Evolutionary conservation across 2,797 vertebrate species (phyloP).

Genomic region (Eulemur rubriventer): DNA sequence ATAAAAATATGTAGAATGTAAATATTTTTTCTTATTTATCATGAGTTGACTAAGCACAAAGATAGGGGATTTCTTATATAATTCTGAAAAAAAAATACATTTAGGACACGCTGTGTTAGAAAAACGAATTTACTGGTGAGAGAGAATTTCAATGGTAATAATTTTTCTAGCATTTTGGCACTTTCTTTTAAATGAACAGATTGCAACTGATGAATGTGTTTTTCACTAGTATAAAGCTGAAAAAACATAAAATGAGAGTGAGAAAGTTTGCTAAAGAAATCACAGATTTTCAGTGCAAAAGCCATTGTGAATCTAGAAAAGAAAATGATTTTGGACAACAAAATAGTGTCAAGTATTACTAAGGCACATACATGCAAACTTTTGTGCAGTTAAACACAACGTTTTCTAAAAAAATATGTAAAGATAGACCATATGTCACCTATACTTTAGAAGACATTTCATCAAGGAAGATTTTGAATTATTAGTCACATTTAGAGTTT

Average conservation of each 20-base stretch:
- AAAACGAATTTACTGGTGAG: neutral
- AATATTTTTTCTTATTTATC: neutral
- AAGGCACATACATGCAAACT: neutral
- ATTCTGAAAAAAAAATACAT: neutral
- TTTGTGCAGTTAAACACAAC: neutral
- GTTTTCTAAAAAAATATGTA: neutral
- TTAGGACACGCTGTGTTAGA: neutral
- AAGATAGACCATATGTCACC: neutral
- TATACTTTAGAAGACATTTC: neutral
- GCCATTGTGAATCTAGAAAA: neutral
- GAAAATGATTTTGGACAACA: neutral
- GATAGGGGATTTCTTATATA: neutral
- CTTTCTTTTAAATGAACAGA: neutral
- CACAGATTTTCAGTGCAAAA: neutral
- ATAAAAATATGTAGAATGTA: neutral
- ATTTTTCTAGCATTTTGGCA: neutral
- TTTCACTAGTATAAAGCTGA: neutral
- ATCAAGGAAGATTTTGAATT: neutral
- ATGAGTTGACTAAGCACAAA: neutral
- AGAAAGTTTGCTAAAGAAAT: constrained; percentile 7
- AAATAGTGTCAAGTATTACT: neutral
- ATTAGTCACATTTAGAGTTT: constrained; percentile 8
- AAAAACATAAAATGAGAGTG: neutral
- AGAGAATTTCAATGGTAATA: neutral
- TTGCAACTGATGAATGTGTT: neutral